Evolutionary conservation across 2,113 vertebrate species (phyloP).

Genomic region (Oreocharis arfaki): DNA sequence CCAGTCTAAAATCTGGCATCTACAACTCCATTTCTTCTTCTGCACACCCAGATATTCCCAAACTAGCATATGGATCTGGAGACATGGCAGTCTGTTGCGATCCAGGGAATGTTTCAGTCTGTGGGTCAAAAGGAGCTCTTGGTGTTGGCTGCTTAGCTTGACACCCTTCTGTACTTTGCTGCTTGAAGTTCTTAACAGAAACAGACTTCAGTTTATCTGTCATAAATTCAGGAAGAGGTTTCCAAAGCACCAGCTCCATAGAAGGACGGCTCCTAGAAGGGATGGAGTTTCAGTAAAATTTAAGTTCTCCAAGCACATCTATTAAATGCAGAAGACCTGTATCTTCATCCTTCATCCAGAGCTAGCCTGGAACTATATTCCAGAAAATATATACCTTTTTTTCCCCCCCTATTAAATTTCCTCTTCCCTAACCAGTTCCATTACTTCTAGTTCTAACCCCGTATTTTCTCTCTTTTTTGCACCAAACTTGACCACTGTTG

Average conservation of each 20-base stretch:
- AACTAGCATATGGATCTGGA: constrained; percentile 28
- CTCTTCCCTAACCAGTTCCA: not conserved
- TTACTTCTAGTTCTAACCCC: not conserved
- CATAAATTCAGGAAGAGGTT: constrained; percentile 76
- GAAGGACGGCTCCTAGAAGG: constrained; percentile 76
- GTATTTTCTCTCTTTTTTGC: not conserved
- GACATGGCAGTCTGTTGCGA: constrained; percentile 58
- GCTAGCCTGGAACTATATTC: not conserved
- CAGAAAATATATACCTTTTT: not conserved
- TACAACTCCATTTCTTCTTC: constrained; percentile 81
- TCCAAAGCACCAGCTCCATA: constrained; percentile 80
- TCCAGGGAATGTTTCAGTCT: constrained; percentile 63
- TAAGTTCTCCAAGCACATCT: not conserved
- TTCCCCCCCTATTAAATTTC: not conserved
- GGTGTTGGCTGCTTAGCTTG: constrained; percentile 21
- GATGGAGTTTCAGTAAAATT: not conserved
- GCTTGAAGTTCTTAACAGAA: constrained; percentile 65
- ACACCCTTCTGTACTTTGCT: constrained; percentile 41
- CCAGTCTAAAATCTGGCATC: constrained; percentile 22
- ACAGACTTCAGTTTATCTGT: constrained; percentile 68
- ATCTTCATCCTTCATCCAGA: not conserved
- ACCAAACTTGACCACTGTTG: not conserved
- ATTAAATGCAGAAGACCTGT: not conserved
- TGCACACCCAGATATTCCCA: constrained; percentile 53
- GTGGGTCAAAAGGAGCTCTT: constrained; percentile 57